Percentiles rank a stretch among this genome's conserved stretches.
phyloP scores from a whole-genome alignment of 2,113 vertebrate species.

The Lophura nycthemera region DNA sequence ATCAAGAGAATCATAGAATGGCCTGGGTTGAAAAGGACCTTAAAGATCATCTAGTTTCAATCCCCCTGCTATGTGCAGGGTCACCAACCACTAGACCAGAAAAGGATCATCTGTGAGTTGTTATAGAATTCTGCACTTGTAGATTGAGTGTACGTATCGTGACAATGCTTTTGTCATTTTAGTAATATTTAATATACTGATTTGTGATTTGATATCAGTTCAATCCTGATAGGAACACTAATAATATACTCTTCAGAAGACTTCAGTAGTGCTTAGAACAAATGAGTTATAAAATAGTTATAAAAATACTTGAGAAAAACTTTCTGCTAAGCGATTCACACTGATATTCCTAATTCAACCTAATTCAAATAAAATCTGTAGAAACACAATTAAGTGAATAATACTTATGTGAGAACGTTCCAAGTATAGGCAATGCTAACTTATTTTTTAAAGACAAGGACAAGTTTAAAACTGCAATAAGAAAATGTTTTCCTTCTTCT shows the following conservation, averaged over 20 bases:
- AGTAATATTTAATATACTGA: conserved; percentile 29
- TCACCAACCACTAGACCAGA: neutral
- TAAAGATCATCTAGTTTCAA: no score
- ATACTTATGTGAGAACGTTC: neutral
- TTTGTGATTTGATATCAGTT: conserved; percentile 59
- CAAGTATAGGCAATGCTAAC: neutral
- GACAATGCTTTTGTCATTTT: conserved; percentile 51
- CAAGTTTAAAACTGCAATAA: neutral
- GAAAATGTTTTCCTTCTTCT: neutral
- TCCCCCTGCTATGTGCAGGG: no score
- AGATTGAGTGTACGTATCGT: neutral
- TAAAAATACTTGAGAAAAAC: conserved; percentile 51
- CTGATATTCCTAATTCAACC: conserved; percentile 24
- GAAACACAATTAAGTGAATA: conserved; percentile 50
- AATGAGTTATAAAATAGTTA: conserved; percentile 63
- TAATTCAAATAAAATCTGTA: conserved; percentile 55
- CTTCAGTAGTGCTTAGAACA: conserved; percentile 53
- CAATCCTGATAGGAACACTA: conserved; percentile 55
- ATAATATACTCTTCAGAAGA: conserved; percentile 47
- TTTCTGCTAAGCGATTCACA: conserved; percentile 36
- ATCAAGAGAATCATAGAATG: neutral
- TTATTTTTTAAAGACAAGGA: neutral
- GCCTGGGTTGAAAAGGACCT: no score
- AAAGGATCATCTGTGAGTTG: neutral
- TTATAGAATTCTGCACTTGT: conserved; percentile 8